A percentile compares a stretch with the other conserved stretches of the same genome.
phyloP scores from a whole-genome alignment of 2,797 vertebrate species.

The Neostethus bicornis region DNA sequence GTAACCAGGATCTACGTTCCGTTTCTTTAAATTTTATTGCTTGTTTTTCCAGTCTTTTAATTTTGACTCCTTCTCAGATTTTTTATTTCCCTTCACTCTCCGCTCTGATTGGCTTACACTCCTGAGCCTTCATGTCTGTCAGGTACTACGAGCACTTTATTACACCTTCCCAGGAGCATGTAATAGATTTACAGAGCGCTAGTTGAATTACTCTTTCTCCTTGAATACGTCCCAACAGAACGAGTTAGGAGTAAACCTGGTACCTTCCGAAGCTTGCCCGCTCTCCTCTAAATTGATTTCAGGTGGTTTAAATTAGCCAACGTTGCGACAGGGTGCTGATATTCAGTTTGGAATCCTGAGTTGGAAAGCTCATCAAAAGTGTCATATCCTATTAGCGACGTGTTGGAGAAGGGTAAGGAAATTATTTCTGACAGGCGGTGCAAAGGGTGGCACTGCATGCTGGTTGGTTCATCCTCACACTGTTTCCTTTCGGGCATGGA shows the following conservation, averaged over 20 bases:
- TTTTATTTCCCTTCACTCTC: conserved; percentile 27
- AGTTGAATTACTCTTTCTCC: conserved; percentile 63
- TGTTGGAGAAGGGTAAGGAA: conserved; percentile 35
- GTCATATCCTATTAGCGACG: conserved; percentile 54
- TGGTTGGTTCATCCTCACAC: conserved; percentile 21
- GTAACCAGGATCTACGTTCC: no score
- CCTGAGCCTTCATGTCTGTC: conserved; percentile 49
- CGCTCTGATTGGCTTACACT: conserved; percentile 31
- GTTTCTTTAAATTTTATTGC: no score
- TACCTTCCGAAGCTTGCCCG: conserved; percentile 38
- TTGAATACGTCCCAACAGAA: conserved; percentile 42
- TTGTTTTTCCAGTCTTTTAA: neutral
- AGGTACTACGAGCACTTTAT: conserved; percentile 61
- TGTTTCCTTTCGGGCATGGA: neutral
- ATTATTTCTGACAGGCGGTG: conserved; percentile 51
- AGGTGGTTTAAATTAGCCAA: conserved; percentile 57
- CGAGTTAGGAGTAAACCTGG: conserved; percentile 31
- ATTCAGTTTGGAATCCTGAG: conserved; percentile 61
- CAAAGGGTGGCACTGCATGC: conserved; percentile 37
- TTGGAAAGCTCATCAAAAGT: conserved; percentile 61
- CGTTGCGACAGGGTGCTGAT: conserved; percentile 25
- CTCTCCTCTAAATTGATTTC: conserved; percentile 54
- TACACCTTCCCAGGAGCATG: conserved; percentile 59
- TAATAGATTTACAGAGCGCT: conserved; percentile 70
- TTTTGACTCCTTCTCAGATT: conserved; percentile 25